These are phyloP conservation scores for Brachionus manjavacas DNA, from an alignment of 1,140 invertebrate genomes.

Conservation along the genomic window DNA sequence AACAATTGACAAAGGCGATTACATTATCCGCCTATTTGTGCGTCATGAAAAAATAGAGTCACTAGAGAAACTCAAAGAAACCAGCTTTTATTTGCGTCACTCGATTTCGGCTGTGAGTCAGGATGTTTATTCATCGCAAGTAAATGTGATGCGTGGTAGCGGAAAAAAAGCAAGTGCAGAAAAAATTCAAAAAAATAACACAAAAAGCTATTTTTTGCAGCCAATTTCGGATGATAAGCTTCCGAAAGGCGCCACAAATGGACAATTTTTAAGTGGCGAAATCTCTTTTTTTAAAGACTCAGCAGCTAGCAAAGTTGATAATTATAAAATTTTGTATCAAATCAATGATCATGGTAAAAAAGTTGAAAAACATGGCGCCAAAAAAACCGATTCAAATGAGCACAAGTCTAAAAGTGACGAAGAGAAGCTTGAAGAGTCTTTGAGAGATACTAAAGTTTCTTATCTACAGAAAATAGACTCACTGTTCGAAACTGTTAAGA, in stretches of 20 bases:
- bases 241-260: constrained; percentile 36
- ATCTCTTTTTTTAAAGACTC: constrained; percentile 4
- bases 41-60: constrained; percentile 79
- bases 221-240: constrained; percentile 36
- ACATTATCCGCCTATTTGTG: constrained; percentile 74
- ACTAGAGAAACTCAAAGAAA: constrained; percentile 63
- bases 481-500: constrained; percentile 70
- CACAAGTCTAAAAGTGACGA: constrained; percentile 5
- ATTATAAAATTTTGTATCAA: constrained; percentile 15
- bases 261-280: constrained; percentile 30
- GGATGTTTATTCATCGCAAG: constrained; percentile 1
- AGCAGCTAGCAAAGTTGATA: constrained; percentile 1
- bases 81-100: constrained; percentile 2
- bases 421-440: neutral
- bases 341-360: constrained; percentile 27
- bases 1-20: constrained; percentile 93
- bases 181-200: constrained; percentile 7
- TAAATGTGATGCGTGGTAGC: neutral
- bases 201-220: neutral
- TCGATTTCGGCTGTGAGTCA: neutral
- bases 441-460: constrained; percentile 2
- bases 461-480: constrained; percentile 44
- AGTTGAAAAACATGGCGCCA: neutral
- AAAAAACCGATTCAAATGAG: neutral
- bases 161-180: neutral